These are phyloP conservation scores for Temnothorax longispinosus DNA, from an alignment of 1,140 invertebrate genomes.

Conservation along the genomic window DNA sequence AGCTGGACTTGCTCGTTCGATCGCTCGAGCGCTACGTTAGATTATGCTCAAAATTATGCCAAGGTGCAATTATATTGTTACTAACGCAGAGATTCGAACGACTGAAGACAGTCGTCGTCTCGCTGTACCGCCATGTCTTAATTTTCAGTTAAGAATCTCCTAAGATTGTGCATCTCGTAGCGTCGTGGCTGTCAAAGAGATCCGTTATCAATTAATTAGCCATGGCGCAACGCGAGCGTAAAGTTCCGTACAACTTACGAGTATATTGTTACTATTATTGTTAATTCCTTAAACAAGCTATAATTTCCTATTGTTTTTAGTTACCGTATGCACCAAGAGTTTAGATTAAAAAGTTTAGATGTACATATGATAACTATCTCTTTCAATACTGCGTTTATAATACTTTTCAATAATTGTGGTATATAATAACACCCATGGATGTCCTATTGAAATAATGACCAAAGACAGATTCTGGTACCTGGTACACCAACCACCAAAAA, in stretches of 20 bases:
- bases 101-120: neutral
- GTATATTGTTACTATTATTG: slow-evolving; percentile 28
- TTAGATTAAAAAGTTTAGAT: slow-evolving; percentile 2
- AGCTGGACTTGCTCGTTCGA: neutral
- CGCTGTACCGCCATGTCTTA: slow-evolving; percentile 31
- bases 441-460: slow-evolving; percentile 31
- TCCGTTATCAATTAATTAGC: neutral
- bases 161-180: neutral
- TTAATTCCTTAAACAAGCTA: slow-evolving; percentile 19
- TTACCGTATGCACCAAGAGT: neutral
- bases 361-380: slow-evolving; percentile 1
- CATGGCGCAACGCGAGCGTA: neutral
- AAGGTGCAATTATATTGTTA: slow-evolving; percentile 32
- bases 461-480: slow-evolving; percentile 52
- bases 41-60: slow-evolving; percentile 9
- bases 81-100: slow-evolving; percentile 9
- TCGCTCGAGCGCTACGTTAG: neutral
- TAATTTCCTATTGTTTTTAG: neutral
- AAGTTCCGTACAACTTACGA: slow-evolving; percentile 18
- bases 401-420: slow-evolving; percentile 9
- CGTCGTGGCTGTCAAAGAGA: neutral
- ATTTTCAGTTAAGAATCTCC: slow-evolving; percentile 43
- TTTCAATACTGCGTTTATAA: neutral
- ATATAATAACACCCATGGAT: neutral
- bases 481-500: neutral